Conservation (phyloP, 2,113 vertebrate genomes). For the Hiodon tergisus region DNA sequence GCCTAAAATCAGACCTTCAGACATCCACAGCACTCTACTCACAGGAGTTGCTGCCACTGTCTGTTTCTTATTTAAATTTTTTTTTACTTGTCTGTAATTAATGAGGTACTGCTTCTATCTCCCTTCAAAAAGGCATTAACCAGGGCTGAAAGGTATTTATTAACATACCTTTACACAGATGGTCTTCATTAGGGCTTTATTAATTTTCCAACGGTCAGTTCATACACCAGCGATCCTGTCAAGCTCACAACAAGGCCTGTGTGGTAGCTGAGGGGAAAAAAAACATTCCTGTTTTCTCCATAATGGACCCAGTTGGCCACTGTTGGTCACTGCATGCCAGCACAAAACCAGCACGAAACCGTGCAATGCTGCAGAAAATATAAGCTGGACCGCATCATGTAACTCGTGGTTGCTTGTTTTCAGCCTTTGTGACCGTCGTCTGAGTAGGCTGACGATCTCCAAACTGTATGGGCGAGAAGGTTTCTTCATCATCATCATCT, state of each 20-base stretch:
- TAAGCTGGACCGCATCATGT: too few relatives aligned
- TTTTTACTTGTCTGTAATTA: constrained; percentile 5
- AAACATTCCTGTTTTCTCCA: background rate
- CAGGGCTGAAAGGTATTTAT: constrained; percentile 18
- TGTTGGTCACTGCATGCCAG: too few relatives aligned
- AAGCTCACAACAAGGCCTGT: background rate
- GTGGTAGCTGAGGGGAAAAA: background rate
- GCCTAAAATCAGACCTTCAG: too few relatives aligned
- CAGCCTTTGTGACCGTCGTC: too few relatives aligned
- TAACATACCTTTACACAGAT: constrained; percentile 17
- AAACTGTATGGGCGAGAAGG: too few relatives aligned
- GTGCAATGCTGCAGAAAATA: too few relatives aligned
- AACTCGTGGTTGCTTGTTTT: too few relatives aligned
- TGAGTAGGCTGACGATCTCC: too few relatives aligned
- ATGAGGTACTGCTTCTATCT: background rate
- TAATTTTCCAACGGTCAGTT: constrained; percentile 12
- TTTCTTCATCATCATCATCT: too few relatives aligned
- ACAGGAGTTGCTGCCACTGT: background rate
- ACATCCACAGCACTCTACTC: too few relatives aligned
- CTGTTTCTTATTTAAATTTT: background rate
- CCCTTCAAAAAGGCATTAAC: constrained; percentile 6
- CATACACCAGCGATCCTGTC: background rate
- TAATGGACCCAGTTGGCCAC: too few relatives aligned
- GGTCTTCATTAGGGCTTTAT: constrained; percentile 17
- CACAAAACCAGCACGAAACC: too few relatives aligned